phyloP scores from a whole-genome alignment of 2,797 vertebrate genomes.

The Telmatherina bonti region DNA sequence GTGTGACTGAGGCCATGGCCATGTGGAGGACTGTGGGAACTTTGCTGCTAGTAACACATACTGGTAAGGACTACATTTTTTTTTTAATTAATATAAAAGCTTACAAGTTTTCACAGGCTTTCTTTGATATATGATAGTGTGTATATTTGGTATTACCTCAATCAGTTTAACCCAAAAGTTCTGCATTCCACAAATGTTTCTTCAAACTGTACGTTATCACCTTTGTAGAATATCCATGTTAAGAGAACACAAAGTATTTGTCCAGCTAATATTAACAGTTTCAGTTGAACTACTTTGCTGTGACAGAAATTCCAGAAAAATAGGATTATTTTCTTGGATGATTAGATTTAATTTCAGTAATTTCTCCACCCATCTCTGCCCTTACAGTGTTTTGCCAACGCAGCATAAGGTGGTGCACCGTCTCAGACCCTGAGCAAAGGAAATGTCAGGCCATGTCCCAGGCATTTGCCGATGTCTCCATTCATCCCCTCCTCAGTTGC shows the following conservation, averaged over 20 bases:
- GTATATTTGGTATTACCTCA: no score
- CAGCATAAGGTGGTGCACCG: slow-evolving; percentile 89
- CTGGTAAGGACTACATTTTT: slow-evolving; percentile 70
- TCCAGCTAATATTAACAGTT: no score
- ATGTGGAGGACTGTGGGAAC: slow-evolving; percentile 62
- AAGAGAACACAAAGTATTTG: background rate
- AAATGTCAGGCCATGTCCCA: slow-evolving; percentile 90
- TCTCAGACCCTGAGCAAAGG: slow-evolving; percentile 82
- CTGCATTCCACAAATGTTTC: background rate
- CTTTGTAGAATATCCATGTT: background rate
- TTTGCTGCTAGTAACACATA: slow-evolving; percentile 68
- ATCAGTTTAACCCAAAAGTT: background rate
- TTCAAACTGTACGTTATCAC: background rate
- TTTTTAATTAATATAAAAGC: background rate
- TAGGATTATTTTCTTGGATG: background rate
- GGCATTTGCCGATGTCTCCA: slow-evolving; percentile 80
- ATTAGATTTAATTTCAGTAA: background rate
- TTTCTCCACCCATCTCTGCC: background rate
- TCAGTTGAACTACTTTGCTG: background rate
- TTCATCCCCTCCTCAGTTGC: slow-evolving; percentile 86
- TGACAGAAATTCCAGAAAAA: background rate
- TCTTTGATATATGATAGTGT: background rate
- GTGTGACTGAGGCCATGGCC: slow-evolving; percentile 56
- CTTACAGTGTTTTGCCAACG: slow-evolving; percentile 77
- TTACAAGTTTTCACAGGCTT: background rate